These are phyloP conservation scores for Elephas maximus DNA, from an alignment of 2,113 vertebrate species.

Conservation along the genomic window DNA sequence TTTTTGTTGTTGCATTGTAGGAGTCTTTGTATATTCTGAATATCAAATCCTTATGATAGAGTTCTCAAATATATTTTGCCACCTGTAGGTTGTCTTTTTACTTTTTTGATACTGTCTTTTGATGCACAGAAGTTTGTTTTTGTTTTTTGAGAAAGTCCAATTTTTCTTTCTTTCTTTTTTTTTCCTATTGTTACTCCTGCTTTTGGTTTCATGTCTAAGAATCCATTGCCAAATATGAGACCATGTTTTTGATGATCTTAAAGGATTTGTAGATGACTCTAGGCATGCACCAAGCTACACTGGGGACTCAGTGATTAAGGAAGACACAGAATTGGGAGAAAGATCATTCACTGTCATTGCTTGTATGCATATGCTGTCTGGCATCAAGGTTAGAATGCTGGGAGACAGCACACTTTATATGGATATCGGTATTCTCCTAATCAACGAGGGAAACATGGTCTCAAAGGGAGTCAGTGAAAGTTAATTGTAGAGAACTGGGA, in stretches of 20 bases:
- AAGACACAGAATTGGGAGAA: background rate
- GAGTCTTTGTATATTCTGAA: no score
- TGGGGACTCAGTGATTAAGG: background rate
- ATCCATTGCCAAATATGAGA: no score
- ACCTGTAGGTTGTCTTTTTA: no score
- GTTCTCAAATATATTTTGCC: no score
- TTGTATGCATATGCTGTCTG: fast-evolving
- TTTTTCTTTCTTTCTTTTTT: no score
- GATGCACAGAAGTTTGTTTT: no score
- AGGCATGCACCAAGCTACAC: background rate
- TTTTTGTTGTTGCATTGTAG: no score
- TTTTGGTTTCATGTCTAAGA: no score
- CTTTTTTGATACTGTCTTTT: no score
- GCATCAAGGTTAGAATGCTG: background rate
- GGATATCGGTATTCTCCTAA: background rate
- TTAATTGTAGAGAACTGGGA: background rate
- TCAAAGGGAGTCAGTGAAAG: background rate
- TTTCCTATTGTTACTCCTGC: no score
- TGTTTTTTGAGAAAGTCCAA: no score
- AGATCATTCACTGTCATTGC: fast-evolving
- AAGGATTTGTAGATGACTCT: background rate
- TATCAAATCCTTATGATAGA: no score
- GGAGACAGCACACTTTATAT: background rate
- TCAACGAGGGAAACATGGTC: background rate
- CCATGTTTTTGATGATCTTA: background rate